Conservation (phyloP, 2,888 invertebrate genomes). For the Pandemis corylana region DNA sequence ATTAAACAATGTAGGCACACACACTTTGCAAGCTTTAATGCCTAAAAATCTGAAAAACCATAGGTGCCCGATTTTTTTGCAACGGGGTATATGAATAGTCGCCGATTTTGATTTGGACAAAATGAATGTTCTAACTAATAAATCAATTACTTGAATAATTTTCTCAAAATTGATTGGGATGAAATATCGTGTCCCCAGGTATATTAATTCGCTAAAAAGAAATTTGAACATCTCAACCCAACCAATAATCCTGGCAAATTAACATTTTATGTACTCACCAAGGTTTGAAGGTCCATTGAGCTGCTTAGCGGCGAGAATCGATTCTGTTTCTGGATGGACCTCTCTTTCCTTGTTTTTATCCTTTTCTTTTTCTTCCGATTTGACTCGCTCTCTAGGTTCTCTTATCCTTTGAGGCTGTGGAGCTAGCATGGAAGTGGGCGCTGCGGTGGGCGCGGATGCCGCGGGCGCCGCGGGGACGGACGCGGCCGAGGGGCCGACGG, state of each 20-base stretch:
- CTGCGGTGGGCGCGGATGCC: constrained; percentile 45
- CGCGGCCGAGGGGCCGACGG: constrained; percentile 43
- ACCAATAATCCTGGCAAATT: not conserved
- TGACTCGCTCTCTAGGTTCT: constrained; percentile 63
- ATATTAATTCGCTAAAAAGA: not conserved
- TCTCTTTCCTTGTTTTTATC: constrained; percentile 41
- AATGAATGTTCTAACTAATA: too few relatives aligned
- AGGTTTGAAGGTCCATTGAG: constrained; percentile 48
- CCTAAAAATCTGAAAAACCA: too few relatives aligned
- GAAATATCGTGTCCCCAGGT: too few relatives aligned
- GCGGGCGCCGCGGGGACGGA: constrained; percentile 44
- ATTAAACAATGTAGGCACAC: too few relatives aligned
- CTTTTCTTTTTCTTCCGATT: constrained; percentile 52
- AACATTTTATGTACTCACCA: constrained; percentile 44
- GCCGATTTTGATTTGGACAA: too few relatives aligned
- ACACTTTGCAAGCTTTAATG: too few relatives aligned
- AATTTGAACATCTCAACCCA: not conserved
- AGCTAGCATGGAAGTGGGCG: constrained; percentile 47
- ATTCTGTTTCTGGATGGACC: constrained; percentile 43
- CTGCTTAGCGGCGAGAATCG: constrained; percentile 42
- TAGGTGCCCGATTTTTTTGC: too few relatives aligned
- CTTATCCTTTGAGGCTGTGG: constrained; percentile 69
- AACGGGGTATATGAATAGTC: too few relatives aligned
- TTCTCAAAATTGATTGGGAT: not conserved
- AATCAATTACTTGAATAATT: not conserved